Base-by-base conservation (phyloP, 2,797 vertebrate genomes). In the Hoplostethus mediterraneus region DNA sequence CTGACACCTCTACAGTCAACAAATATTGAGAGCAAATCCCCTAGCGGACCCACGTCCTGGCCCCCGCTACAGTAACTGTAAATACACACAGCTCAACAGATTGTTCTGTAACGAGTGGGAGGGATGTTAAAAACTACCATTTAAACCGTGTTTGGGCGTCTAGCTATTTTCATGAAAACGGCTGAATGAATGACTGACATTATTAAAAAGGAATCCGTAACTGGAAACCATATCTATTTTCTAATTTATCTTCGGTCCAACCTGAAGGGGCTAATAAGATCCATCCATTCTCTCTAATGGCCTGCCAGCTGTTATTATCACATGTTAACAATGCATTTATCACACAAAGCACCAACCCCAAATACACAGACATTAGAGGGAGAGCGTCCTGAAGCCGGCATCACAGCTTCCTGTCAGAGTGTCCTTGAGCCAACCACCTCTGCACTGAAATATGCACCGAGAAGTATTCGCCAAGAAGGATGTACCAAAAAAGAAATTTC, bases 21-120 rank as follows among this genome's bases (percentile, higher is more conserved):
- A 81, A 83, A 87, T 78, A 83, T 62, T 21, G 75, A 67, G 71
- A 82, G 79, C 73, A 88, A 83, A 88, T 75, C 71, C 76, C 68
- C 38, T 13, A 7, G 73, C 58, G 81, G 73, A 67, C 66, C 40
- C 40, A 60, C 74, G 54, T 73, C 17, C 42, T 9, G 12, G 74
- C 47, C 52, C 54, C 54, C 30, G 60, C 61, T 64, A 82, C 71
- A 83, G 60, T 17, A 69, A 87, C 57, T 71, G 79, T 82, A 74
- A 81, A 77, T 62, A 81, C 67, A 82, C 56, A 74, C 47, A 54
- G 47, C 52, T 28, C 56, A 86, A 75, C 71, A 86, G 75, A 85
- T 61, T 79, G 82, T 51, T 55, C 6, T 30, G 61, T 84, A 76
- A 86, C 83, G 75, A 81, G 12, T 1, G 21, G 45, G 13, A 10